A percentile compares a stretch with the other conserved stretches of the same genome.
phyloP scores from a whole-genome alignment of 2,888 invertebrate genomes.

The Ochropleura leucogaster region DNA sequence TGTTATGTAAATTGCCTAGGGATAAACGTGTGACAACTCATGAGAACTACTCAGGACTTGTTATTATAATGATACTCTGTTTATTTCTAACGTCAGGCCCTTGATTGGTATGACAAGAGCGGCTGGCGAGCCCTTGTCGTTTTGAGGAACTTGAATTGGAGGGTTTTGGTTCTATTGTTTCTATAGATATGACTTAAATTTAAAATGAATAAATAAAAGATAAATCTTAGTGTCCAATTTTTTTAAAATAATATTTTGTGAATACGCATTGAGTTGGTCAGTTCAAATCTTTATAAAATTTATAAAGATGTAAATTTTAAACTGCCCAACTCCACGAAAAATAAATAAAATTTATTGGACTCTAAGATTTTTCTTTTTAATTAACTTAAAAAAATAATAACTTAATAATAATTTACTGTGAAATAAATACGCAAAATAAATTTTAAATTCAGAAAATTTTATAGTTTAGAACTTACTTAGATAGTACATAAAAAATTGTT shows the following conservation, averaged over 20 bases:
- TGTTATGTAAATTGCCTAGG: slow-evolving; percentile 79
- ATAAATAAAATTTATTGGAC: no score
- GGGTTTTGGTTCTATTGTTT: slow-evolving; percentile 8
- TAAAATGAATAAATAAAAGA: background rate
- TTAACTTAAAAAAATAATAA: no score
- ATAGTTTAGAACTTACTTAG: no score
- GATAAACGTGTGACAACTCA: slow-evolving; percentile 76
- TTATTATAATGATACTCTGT: slow-evolving; percentile 54
- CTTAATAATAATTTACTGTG: no score
- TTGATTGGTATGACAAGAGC: slow-evolving; percentile 29
- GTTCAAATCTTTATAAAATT: background rate
- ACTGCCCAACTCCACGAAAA: no score
- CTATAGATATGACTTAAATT: background rate
- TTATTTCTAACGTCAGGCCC: slow-evolving; percentile 39
- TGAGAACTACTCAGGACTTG: slow-evolving; percentile 60
- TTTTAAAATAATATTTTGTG: background rate
- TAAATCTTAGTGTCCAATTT: background rate
- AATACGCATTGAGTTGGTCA: background rate
- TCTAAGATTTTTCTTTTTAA: no score
- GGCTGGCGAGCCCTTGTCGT: slow-evolving; percentile 8
- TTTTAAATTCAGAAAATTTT: no score
- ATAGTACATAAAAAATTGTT: background rate
- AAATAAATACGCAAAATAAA: no score
- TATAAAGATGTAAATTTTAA: no score
- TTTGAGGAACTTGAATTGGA: slow-evolving; percentile 7